Base-by-base conservation (phyloP, 2,888 invertebrate genomes). In the Eupithecia pulchellata region DNA sequence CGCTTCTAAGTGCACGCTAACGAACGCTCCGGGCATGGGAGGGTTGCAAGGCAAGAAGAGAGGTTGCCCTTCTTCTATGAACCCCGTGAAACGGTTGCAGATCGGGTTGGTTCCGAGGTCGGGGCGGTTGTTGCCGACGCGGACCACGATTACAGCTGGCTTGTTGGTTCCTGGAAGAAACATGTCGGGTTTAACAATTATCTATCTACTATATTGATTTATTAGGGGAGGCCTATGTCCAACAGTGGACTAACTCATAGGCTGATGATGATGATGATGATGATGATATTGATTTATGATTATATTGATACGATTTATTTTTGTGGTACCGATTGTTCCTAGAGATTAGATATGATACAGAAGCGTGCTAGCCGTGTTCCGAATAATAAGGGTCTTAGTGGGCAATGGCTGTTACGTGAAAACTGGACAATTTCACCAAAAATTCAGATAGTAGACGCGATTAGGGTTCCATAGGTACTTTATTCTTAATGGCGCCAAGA, bases 1-100 rank as follows among this genome's bases (percentile, higher is more conserved):
- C 0, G 97, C 96, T 91, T 98, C 98, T 69, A 98, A 88, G 84
- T 98, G 98, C 0, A 98, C 98, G 79, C 98, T 98, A 75, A 98
- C 98, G 88, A 98, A 98, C 11, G 98, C 98, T 0, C 98, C 98
- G 0, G 98, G 98, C 98, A 98, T 98, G 0, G 98, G 98, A 1
- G 98, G 98, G 90, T 98, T 98, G 93, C 98, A 98, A 0, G 98
- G 98, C 65, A 98, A 91, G 91, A 98, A 98, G 8, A 98, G 94
- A 0, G 98, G 98, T 83, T 98, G 97, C 0, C 98, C 98, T 86
- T 98, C 98, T 86, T 98, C 97, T 14, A 98, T 91, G 74, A 96
- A 96, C 1, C 98, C 98, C 8, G 97, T 97, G 91, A 97, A 98
- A 5, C 97, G 96, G 91, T 98, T 98, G 92, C 98, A 98, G 80